Base-by-base conservation (phyloP, 2,113 vertebrate species). In the Eulemur rufifrons region DNA sequence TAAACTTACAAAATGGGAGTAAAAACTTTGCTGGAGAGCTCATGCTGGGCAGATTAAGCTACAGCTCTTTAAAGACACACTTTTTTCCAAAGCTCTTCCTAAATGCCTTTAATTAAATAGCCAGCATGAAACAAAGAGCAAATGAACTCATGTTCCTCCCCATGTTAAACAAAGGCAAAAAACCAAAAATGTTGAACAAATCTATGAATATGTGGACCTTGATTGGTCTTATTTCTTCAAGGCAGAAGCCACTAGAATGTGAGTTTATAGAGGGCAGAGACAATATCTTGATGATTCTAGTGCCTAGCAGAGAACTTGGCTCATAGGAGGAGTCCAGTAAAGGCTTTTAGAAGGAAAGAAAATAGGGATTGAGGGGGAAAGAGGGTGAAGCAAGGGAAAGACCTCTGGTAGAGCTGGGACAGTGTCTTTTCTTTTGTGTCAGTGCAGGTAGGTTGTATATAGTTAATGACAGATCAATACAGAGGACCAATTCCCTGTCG, bases 31-130 rank as follows among this genome's bases (percentile, higher is more conserved):
- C 50, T 92, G 17, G 39, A 74, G 63, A 86, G 2, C 14, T 87
- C 50, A 94, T 39, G 17, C 87, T 93, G 50, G 66, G 32, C n/a
- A 69, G 78, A 29, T 82, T 66, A 91, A 50, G 8, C 71, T 71
- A 87, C 47, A 50, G 7, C 21, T 92, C 68, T 61, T 66, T 61
- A 66, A 68, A 86, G 42, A 63, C 32, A 68, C 1, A 59, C 5
- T 32, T 86, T 34, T 61, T 8, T n/a, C 29, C 42, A 27, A 80
- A 85, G 64, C 12, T 59, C 59, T 66, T 82, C 12, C 42, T 77
- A 77, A 94, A 87, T 89, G 39, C 15, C 76, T 87, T 80, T 93
- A 68, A 74, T 85, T 94, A 54, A 83, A 52, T 42, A 84, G 42
- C 23, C 27, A 39, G 11, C 20, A 37, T 50, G 63, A 83, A 71